These are phyloP conservation scores for Dione juno DNA, from an alignment of 2,888 invertebrate species.

Conservation along the genomic window DNA sequence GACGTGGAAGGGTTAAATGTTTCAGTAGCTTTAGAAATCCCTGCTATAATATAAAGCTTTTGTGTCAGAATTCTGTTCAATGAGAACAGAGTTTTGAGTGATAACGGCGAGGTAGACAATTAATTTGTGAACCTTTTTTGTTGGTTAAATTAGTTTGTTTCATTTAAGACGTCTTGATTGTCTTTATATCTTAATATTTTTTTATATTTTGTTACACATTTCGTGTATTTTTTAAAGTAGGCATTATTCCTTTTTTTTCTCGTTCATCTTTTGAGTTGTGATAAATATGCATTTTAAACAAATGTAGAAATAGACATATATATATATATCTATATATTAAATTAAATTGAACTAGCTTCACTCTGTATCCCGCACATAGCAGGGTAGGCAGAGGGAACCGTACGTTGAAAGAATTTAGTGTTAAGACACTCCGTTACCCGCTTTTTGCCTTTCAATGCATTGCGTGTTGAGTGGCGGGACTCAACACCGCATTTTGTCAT, in stretches of 20 bases:
- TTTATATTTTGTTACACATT: neutral
- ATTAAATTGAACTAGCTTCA: too few relatives aligned
- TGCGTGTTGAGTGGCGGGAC: too few relatives aligned
- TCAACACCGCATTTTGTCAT: too few relatives aligned
- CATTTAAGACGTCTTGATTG: neutral
- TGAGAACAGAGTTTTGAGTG: slow-evolving; percentile 30
- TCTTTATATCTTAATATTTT: neutral
- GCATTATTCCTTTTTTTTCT: neutral
- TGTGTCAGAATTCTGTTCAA: slow-evolving; percentile 26
- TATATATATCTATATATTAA: too few relatives aligned
- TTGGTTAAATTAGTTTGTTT: slow-evolving; percentile 3
- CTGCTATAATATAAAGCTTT: slow-evolving; percentile 25
- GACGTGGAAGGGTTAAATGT: slow-evolving; percentile 25
- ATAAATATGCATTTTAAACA: too few relatives aligned
- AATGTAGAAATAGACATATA: too few relatives aligned
- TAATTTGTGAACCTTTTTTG: slow-evolving; percentile 7
- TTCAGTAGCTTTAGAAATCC: slow-evolving; percentile 29
- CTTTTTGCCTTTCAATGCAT: too few relatives aligned
- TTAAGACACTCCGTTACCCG: too few relatives aligned
- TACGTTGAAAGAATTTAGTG: too few relatives aligned
- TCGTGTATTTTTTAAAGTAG: neutral
- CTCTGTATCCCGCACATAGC: too few relatives aligned
- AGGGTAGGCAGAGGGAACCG: too few relatives aligned
- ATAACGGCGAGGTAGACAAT: slow-evolving; percentile 11
- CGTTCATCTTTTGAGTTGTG: too few relatives aligned